Evolutionary conservation across 2,113 vertebrate genomes (phyloP).

Genomic region (Microcebus murinus): DNA sequence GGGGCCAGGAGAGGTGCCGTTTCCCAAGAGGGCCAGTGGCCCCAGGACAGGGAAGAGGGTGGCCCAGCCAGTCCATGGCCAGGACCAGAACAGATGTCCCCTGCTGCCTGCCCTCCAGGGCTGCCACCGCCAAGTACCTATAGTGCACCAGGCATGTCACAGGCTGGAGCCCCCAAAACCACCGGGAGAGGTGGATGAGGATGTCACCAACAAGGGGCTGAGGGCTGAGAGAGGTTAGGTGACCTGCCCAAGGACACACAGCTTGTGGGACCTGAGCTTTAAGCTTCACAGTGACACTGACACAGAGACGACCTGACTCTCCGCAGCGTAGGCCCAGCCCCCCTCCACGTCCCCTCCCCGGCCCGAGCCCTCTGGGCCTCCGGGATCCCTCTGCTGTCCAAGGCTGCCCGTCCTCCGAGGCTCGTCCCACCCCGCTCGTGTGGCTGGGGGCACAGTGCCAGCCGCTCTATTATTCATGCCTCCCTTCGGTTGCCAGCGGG

Average conservation of each 20-base stretch:
- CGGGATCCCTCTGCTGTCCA: rapidly evolving
- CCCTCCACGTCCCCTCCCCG: not conserved
- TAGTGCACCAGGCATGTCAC: not conserved
- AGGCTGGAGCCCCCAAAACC: not conserved
- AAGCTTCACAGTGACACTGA: rapidly evolving
- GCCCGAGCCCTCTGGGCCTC: not conserved
- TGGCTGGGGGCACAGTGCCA: not conserved
- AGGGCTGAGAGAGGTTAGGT: not conserved
- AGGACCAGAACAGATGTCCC: not conserved
- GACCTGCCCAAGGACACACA: not conserved
- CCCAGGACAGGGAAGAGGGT: not conserved
- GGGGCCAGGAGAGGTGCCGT: rapidly evolving
- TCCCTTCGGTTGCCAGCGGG: constrained; percentile 41
- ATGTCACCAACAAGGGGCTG: rapidly evolving
- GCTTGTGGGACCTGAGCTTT: not conserved
- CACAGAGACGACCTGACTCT: rapidly evolving
- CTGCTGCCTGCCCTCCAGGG: not conserved
- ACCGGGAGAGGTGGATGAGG: too few species aligned
- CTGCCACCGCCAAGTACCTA: not conserved
- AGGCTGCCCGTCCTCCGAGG: rapidly evolving
- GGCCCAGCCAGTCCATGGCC: not conserved
- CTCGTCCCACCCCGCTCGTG: rapidly evolving
- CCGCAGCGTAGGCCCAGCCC: rapidly evolving
- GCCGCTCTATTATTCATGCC: constrained; percentile 59
- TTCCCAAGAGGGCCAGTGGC: not conserved